A percentile compares a stretch with the other conserved stretches of the same genome.
Evolutionary conservation across 1,140 invertebrate species (phyloP).

Genomic region (Platyscapa corneri): DNA sequence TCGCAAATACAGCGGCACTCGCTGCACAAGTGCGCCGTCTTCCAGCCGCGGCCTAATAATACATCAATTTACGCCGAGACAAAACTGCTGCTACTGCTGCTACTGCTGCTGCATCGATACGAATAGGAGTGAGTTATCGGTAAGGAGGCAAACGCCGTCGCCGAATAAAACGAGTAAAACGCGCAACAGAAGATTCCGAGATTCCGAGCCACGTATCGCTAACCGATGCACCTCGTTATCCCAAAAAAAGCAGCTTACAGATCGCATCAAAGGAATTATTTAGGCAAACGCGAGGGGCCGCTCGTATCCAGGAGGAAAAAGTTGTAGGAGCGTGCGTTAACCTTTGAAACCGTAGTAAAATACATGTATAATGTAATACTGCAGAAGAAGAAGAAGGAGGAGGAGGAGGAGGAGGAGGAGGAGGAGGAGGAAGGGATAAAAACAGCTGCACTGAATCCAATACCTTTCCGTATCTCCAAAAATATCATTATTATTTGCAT

Average conservation of each 20-base stretch:
- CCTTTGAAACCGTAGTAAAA: too few species aligned
- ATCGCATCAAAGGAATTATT: too few species aligned
- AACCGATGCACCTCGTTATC: neutral
- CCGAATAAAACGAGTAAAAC: neutral
- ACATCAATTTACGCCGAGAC: neutral
- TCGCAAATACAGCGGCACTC: neutral
- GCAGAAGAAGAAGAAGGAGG: neutral
- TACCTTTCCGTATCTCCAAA: neutral
- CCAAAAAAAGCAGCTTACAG: too few species aligned
- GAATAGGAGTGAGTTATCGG: neutral
- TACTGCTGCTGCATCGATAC: too few species aligned
- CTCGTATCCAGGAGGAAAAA: too few species aligned
- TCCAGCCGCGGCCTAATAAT: neutral
- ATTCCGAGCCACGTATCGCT: neutral
- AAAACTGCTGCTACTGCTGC: too few species aligned
- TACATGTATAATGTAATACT: too few species aligned
- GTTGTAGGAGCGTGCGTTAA: too few species aligned
- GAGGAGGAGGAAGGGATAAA: neutral
- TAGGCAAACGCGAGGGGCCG: too few species aligned
- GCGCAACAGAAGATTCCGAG: too few species aligned
- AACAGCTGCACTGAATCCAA: neutral
- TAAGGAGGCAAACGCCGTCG: neutral
- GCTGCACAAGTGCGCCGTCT: neutral
- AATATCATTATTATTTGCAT: neutral
- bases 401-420: neutral